A percentile compares a stretch with the other conserved stretches of the same genome.
phyloP scores from a whole-genome alignment of 2,797 vertebrate genomes.

The Periparus ater region DNA sequence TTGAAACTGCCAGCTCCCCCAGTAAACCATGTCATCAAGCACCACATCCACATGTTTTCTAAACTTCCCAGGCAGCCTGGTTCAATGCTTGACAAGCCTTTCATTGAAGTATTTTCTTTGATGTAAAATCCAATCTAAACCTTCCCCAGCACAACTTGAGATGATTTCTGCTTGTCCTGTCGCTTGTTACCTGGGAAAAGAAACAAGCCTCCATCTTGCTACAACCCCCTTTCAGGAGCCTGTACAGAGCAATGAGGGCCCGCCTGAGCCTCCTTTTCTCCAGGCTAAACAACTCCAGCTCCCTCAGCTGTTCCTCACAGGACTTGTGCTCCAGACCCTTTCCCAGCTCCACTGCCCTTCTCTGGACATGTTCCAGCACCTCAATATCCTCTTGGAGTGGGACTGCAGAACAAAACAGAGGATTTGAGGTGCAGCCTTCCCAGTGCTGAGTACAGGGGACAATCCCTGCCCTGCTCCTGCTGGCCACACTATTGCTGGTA shows the following conservation, averaged over 20 bases:
- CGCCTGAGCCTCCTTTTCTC: background rate
- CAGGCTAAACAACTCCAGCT: background rate
- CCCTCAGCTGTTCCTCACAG: background rate
- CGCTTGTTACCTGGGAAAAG: background rate
- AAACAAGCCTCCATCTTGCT: background rate
- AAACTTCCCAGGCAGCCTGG: background rate
- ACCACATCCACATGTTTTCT: background rate
- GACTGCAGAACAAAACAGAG: rapidly evolving
- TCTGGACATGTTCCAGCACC: background rate
- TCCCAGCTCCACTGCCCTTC: rapidly evolving
- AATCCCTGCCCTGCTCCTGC: background rate
- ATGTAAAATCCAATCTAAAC: background rate
- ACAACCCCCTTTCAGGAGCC: background rate
- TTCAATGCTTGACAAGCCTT: background rate
- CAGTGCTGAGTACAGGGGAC: rapidly evolving
- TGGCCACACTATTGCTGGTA: background rate
- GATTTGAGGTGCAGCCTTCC: background rate
- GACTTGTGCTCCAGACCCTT: background rate
- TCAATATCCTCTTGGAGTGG: no score
- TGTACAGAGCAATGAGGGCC: background rate
- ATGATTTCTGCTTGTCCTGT: background rate
- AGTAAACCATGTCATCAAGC: background rate
- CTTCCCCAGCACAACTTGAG: background rate
- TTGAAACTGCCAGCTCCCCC: rapidly evolving
- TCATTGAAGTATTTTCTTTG: background rate